Conservation (phyloP, 2,113 vertebrate species). For the Dipodomys stephensi region DNA sequence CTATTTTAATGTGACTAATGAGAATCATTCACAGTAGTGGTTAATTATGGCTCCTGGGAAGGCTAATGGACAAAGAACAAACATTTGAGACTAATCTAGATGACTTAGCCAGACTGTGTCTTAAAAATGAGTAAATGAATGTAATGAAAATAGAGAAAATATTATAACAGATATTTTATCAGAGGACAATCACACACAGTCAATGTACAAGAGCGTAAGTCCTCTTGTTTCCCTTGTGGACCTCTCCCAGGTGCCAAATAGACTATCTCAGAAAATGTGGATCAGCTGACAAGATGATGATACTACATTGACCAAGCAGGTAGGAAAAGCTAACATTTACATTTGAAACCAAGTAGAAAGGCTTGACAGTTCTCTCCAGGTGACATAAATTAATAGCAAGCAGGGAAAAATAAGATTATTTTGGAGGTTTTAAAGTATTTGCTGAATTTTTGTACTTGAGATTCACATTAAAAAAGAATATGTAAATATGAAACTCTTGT, state of each 20-base stretch:
- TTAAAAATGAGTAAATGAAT: neutral
- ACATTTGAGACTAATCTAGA: neutral
- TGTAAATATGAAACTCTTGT: neutral
- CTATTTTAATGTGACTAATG: neutral
- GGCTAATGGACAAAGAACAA: neutral
- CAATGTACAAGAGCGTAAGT: too few relatives aligned
- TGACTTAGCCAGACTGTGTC: neutral
- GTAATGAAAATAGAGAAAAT: neutral
- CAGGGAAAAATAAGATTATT: neutral
- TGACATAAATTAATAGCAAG: neutral
- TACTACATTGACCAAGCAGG: neutral
- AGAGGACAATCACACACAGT: neutral
- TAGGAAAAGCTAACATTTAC: neutral
- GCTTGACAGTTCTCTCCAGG: fast-evolving
- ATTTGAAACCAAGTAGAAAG: neutral
- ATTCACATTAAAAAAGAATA: too few relatives aligned
- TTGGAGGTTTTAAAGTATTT: neutral
- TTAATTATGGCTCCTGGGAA: neutral
- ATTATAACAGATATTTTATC: neutral
- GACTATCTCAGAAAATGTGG: neutral
- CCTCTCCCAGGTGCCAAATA: neutral
- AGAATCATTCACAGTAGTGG: neutral
- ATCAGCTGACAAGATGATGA: neutral
- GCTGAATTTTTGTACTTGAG: neutral
- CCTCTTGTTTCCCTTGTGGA: neutral